These are phyloP conservation scores for Bombus sylvicola DNA, from an alignment of 1,140 invertebrate genomes.

Conservation along the genomic window DNA sequence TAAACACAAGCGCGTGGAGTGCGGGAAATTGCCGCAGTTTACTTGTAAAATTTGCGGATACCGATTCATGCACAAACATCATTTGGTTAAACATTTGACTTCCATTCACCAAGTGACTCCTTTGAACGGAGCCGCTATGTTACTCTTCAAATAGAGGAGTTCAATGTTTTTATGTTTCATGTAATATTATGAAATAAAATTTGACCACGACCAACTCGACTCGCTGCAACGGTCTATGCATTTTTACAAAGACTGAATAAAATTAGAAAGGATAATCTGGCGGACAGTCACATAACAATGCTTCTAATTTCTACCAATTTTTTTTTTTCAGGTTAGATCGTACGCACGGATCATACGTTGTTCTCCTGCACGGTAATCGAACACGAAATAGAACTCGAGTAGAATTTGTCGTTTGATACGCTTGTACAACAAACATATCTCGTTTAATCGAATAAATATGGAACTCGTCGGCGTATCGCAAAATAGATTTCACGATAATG, in stretches of 20 bases:
- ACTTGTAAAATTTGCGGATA: slow-evolving; percentile 79
- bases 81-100: slow-evolving; percentile 74
- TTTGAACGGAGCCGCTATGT: not conserved
- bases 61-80: slow-evolving; percentile 79
- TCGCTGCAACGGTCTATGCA: not conserved
- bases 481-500: not conserved
- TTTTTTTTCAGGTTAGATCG: slow-evolving; percentile 17
- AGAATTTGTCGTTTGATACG: too few species aligned
- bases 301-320: not conserved
- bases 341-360: too few species aligned
- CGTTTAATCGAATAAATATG: not conserved
- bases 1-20: slow-evolving; percentile 79
- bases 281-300: not conserved
- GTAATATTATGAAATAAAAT: slow-evolving; percentile 25
- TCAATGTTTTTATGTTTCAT: not conserved
- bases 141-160: slow-evolving; percentile 23
- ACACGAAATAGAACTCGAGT: not conserved
- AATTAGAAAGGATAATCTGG: not conserved
- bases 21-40: slow-evolving; percentile 79
- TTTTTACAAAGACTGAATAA: not conserved
- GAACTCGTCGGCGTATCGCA: not conserved
- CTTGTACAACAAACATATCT: not conserved
- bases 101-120: slow-evolving; percentile 59
- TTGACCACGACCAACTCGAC: not conserved
- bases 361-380: not conserved